Base-by-base conservation (phyloP, 1,140 invertebrate genomes). In the Conus ventricosus region DNA sequence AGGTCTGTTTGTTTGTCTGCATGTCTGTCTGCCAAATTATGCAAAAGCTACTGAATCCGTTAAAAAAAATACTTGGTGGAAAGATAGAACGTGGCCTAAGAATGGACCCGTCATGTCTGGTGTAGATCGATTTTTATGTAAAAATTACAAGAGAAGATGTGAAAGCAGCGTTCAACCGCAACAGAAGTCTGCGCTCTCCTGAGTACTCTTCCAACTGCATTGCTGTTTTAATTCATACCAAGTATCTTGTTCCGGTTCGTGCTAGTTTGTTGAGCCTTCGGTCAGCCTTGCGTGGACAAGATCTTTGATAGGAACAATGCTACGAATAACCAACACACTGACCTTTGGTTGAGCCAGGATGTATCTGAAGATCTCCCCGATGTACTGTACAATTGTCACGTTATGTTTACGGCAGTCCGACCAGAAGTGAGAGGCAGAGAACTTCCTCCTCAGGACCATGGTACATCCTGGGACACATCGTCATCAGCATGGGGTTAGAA, bases 301-400 rank as follows among this genome's bases (percentile, higher is more conserved):
- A 78, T 78, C 76, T 78, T 78, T 5, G 25, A 78, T 11, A n/a
- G 0, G 10, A 15, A 39, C 39, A 39, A 54, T 67, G 23, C 51
- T 57, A 83, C 8, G 57, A 84, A 23, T 51, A 39, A 25, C 27
- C 67, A 84, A 39, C 11, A 8, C 1, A 85, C 90, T 17, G 89
- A 94, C 93, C 90, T 91, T 88, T 20, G 93, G 93, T 87, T 91
- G 88, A 63, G 98, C 97, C 84, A 99, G 95, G 51, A 99, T 96
- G 95, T 99, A 99, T 27, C 99, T 96, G 94, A 98, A 99, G 96
- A 99, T 98, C 96, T 99, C 99, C 25, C 99, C 99, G 93, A 99
- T 99, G 94, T 99, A 99, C 94, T 99, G 93, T 15, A 93, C 88
- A 10, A 93, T 90, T 2, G 94, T 94, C 6, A 93, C 92, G 63